Percentiles rank a stretch among this genome's conserved stretches.
Evolutionary conservation across 2,113 vertebrate genomes (phyloP).

Genomic region (Pangasianodon hypophthalmus): DNA sequence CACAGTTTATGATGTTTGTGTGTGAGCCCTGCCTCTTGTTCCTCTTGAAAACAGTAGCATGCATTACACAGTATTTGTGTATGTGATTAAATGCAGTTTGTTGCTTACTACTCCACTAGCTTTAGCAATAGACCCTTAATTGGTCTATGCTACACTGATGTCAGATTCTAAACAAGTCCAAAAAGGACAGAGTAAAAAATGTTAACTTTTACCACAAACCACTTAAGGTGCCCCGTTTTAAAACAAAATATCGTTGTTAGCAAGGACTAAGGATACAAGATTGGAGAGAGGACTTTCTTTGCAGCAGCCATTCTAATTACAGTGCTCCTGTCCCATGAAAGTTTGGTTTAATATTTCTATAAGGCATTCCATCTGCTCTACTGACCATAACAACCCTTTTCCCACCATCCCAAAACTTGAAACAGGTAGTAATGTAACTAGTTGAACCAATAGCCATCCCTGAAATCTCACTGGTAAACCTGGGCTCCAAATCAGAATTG

Average conservation of each 20-base stretch:
- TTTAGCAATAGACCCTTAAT: background rate
- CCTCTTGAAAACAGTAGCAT: background rate
- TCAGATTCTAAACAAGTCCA: background rate
- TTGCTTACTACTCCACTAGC: background rate
- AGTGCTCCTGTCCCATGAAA: background rate
- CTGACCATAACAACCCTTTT: too few species aligned
- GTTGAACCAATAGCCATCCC: background rate
- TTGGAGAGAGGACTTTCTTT: background rate
- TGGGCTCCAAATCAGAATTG: too few species aligned
- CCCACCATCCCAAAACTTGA: too few species aligned
- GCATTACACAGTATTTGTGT: background rate
- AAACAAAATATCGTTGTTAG: background rate
- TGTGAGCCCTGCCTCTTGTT: background rate
- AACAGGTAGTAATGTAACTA: background rate
- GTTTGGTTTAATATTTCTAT: background rate
- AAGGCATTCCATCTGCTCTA: background rate
- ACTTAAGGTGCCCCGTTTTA: background rate
- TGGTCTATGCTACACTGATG: background rate
- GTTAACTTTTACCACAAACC: background rate
- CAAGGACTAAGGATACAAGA: background rate
- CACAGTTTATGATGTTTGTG: background rate
- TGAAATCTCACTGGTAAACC: too few species aligned
- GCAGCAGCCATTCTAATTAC: background rate
- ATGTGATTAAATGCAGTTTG: background rate
- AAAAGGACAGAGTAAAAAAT: background rate